Percentiles rank a stretch among this genome's conserved stretches.
Conservation (phyloP, 1,140 invertebrate species). For the Venustaconcha ellipsiformis region DNA sequence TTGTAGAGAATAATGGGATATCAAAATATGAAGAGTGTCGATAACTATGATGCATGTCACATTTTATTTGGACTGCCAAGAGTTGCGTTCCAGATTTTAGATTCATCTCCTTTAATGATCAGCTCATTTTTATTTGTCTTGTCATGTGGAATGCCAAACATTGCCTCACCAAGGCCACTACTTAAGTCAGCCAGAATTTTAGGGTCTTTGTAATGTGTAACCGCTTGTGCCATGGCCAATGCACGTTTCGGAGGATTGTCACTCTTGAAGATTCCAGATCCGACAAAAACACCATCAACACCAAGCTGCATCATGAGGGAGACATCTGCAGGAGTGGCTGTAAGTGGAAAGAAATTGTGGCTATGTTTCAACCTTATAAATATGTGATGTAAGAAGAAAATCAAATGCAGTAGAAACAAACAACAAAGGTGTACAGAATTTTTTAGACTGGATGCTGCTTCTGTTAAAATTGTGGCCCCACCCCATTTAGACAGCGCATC, state of each 20-base stretch:
- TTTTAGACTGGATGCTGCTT: too few species aligned
- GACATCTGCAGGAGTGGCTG: conserved; percentile 64
- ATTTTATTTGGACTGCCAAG: conserved; percentile 28
- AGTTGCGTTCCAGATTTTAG: conserved; percentile 51
- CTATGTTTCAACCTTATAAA: background rate
- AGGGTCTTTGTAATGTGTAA: conserved; percentile 61
- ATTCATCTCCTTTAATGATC: conserved; percentile 19
- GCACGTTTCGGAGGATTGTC: conserved; percentile 51
- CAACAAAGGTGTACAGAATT: too few species aligned
- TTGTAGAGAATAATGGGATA: too few species aligned
- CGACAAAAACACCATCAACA: conserved; percentile 62
- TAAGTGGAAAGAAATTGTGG: conserved; percentile 17
- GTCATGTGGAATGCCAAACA: conserved; percentile 50
- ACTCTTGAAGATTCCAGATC: conserved; percentile 64
- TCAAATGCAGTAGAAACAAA: too few species aligned
- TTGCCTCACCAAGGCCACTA: conserved; percentile 56
- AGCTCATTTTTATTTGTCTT: conserved; percentile 18
- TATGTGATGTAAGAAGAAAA: too few species aligned
- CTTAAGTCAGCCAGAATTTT: conserved; percentile 53
- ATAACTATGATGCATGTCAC: background rate
- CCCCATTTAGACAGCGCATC: too few species aligned
- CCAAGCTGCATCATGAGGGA: conserved; percentile 64
- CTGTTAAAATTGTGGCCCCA: too few species aligned
- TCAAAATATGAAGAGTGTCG: too few species aligned
- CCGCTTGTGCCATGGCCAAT: conserved; percentile 61